Evolutionary conservation across 2,113 vertebrate species (phyloP), one percentile per base, ranked within the genome.

Genomic region (Ahaetulla prasina): DNA sequence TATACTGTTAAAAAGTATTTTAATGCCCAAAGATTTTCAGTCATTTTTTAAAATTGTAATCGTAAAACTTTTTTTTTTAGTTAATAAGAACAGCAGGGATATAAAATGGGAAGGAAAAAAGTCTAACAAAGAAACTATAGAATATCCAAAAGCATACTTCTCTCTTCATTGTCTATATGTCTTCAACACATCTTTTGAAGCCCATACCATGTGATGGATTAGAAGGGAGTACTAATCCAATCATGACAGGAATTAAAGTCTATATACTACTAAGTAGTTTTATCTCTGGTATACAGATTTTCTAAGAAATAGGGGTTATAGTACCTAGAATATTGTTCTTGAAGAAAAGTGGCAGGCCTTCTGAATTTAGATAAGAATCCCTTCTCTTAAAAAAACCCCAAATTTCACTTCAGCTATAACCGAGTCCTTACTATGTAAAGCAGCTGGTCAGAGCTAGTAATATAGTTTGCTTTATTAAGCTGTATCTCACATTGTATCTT

Each of bases 141-240:
- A 89, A 60, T 52, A 86, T 27, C 45, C 55, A 50, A 54, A 89
- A 54, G 8, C 35, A 39, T n/a, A 47, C 30, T 49, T 49, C 22
- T 89, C 45, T 30, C 30, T 80, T 89, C 84, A 35, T 88, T 74
- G 25, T 54, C 3, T 6, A 25, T 0, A 1, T 55, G 57, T 80
- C 68, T 53, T n/a, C n/a, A 50, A 89, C 30, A 68, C 6, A 74
- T 2, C 43, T 89, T 89, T 87, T 86, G 87, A 96, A 74, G 50
- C 52, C 53, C 25, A 10, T 39, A 9, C 4, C n/a, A 93, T 91
- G 90, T 87, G 12, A 22, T 91, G 27, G 45, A 93, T 87, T 90
- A 55, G 35, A 88, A 49, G 49, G 8, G 0, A 92, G 92, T 86
- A 35, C 23, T 90, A 91, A 57, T 57, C 49, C 12, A 91, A 18